phyloP scores from a whole-genome alignment of 2,113 vertebrate species.

The Oophaga pumilio region DNA sequence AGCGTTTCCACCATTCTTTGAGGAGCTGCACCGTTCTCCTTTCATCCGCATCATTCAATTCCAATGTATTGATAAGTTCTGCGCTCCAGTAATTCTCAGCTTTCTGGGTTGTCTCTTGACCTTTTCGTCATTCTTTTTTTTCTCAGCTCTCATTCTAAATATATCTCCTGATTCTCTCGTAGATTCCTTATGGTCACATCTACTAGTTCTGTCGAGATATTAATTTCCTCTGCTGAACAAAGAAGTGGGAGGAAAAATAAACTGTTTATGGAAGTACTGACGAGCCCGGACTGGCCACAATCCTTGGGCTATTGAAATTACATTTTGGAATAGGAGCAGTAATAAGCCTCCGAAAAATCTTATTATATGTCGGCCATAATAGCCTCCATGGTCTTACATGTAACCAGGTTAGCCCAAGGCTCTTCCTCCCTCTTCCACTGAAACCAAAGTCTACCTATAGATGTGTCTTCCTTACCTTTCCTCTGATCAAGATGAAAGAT shows the following conservation, averaged over 20 bases:
- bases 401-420: too few relatives aligned
- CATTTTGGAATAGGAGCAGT: too few relatives aligned
- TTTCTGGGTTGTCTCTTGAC: neutral
- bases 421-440: too few relatives aligned
- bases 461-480: too few relatives aligned
- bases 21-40: neutral
- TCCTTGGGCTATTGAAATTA: too few relatives aligned
- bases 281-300: too few relatives aligned
- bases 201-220: neutral
- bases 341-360: too few relatives aligned
- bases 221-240: neutral
- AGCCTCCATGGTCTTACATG: too few relatives aligned
- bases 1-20: neutral
- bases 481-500: too few relatives aligned
- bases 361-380: too few relatives aligned
- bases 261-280: too few relatives aligned
- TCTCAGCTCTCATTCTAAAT: conserved; percentile 1
- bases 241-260: neutral
- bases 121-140: neutral
- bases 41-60: conserved; percentile 10
- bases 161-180: neutral
- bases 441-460: too few relatives aligned
- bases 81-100: conserved; percentile 3
- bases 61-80: conserved; percentile 34
- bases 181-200: neutral